Conservation (phyloP, 2,113 vertebrate species). For the Strix aluco region DNA sequence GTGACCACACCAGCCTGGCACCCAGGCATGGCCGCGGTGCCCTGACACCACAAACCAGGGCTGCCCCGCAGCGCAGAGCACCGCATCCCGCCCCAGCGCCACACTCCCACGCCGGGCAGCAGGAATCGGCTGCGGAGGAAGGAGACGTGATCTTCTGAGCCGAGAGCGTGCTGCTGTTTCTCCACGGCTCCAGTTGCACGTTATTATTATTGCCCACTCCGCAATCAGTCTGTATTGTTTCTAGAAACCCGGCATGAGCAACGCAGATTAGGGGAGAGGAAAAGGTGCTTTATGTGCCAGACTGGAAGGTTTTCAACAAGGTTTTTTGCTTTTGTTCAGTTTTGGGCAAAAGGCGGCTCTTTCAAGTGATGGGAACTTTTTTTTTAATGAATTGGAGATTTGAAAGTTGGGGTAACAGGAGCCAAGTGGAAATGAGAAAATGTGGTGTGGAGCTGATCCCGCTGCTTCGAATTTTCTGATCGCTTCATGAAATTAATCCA, state of each 20-base stretch:
- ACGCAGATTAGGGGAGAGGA: background rate
- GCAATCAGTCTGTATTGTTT: background rate
- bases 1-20: rapidly evolving
- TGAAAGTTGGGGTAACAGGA: background rate
- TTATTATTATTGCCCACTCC: background rate
- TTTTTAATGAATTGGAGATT: background rate
- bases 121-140: rapidly evolving
- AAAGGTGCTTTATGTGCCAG: background rate
- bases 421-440: background rate
- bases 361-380: background rate
- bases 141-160: background rate
- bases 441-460: background rate
- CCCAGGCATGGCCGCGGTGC: background rate
- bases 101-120: rapidly evolving
- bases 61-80: rapidly evolving
- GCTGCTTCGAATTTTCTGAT: background rate
- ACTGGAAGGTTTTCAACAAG: background rate
- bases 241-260: background rate
- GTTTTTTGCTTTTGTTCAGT: background rate
- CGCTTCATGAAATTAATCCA: background rate
- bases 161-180: rapidly evolving
- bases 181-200: background rate
- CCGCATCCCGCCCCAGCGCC: background rate
- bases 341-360: background rate
- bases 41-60: background rate